Conservation (phyloP, 2,113 vertebrate genomes). For the Pygoscelis adeliae region DNA sequence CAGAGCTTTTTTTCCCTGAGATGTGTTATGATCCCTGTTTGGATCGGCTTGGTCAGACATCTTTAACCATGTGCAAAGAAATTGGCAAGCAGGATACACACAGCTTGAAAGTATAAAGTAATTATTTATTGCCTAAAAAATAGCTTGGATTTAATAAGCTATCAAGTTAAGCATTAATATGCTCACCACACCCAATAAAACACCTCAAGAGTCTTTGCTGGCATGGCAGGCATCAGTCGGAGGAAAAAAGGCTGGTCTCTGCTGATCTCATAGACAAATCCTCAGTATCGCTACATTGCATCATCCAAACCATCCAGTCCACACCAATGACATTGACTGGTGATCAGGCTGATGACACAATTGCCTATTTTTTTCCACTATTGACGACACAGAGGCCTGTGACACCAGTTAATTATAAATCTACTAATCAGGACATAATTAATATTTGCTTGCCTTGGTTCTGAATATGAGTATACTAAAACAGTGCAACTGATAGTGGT, state of each 20-base stretch:
- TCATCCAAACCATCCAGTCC: not conserved
- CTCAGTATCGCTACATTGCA: not conserved
- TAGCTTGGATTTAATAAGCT: not conserved
- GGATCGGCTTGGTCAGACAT: not conserved
- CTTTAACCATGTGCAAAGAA: not conserved
- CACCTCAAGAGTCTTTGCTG: not conserved
- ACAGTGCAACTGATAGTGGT: not conserved
- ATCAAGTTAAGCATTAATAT: not conserved
- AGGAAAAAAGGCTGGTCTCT: not conserved
- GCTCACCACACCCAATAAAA: not conserved
- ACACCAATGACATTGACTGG: not conserved
- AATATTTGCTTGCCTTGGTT: not conserved
- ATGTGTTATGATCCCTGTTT: not conserved
- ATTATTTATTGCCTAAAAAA: not conserved
- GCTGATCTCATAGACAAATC: not conserved
- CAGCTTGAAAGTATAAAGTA: not conserved
- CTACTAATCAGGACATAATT: not conserved
- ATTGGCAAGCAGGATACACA: not conserved
- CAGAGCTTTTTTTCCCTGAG: not conserved
- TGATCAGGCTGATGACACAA: fast-evolving
- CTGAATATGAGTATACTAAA: not conserved
- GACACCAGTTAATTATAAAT: not conserved
- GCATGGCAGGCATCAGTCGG: not conserved
- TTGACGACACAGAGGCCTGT: not conserved
- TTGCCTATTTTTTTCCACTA: not conserved